phyloP scores from a whole-genome alignment of 2,888 invertebrate species.

The Microplitis manilae region DNA sequence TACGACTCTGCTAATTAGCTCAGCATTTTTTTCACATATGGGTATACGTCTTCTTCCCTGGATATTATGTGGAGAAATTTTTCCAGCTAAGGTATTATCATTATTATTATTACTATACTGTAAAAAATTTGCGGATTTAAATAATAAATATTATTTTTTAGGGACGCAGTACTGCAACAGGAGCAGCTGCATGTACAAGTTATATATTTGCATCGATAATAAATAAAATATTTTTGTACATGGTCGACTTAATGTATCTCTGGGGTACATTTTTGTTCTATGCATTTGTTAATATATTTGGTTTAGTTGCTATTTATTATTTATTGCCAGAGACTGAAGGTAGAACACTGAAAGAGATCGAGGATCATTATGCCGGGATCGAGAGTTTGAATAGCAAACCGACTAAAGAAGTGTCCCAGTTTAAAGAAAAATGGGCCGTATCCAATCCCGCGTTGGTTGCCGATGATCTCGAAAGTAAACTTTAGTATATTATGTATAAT shows the following conservation, averaged over 20 bases:
- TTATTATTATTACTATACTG: constrained; percentile 5
- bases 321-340: constrained; percentile 88
- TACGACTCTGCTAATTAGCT: constrained; percentile 76
- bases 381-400: constrained; percentile 69
- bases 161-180: constrained; percentile 82
- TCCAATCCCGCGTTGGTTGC: constrained; percentile 63
- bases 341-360: constrained; percentile 80
- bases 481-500: constrained; percentile 49
- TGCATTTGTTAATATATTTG: constrained; percentile 77
- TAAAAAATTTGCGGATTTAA: background rate
- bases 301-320: constrained; percentile 79
- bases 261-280: constrained; percentile 84
- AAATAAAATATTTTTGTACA: constrained; percentile 82
- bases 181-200: constrained; percentile 81
- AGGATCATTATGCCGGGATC: constrained; percentile 79
- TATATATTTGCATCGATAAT: constrained; percentile 84
- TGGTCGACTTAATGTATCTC: constrained; percentile 77
- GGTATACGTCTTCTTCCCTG: constrained; percentile 83
- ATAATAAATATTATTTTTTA: constrained; percentile 56
- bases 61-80: constrained; percentile 86
- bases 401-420: constrained; percentile 51
- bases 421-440: constrained; percentile 67
- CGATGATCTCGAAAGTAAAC: constrained; percentile 65
- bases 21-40: constrained; percentile 81
- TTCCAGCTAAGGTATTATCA: constrained; percentile 58